Conservation (phyloP, 2,888 invertebrate species). For the Lasioglossum vierecki region DNA sequence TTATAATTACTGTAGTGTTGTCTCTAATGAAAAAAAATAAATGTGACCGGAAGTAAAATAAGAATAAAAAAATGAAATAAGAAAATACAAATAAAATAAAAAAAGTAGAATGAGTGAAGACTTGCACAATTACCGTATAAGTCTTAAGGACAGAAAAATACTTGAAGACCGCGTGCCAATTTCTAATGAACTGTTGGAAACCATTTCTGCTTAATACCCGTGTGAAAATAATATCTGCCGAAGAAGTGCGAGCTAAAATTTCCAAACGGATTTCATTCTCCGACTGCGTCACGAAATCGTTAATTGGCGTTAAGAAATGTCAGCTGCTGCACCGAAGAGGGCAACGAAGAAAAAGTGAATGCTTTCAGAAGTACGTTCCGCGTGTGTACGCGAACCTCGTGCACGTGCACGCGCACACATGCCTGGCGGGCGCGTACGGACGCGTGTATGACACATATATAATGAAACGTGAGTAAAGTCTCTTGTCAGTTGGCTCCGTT, state of each 20-base stretch:
- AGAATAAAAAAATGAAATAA: too few relatives aligned
- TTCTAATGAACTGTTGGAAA: neutral
- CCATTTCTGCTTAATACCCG: neutral
- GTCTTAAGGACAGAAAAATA: neutral
- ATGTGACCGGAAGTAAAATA: too few relatives aligned
- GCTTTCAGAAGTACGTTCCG: slow-evolving; percentile 19
- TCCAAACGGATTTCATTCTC: slow-evolving; percentile 17
- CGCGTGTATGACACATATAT: slow-evolving; percentile 29
- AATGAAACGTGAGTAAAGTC: slow-evolving; percentile 50
- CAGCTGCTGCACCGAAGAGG: neutral
- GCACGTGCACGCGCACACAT: neutral
- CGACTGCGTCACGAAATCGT: slow-evolving; percentile 61
- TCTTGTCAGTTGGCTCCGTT: slow-evolving; percentile 71
- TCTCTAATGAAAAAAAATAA: too few relatives aligned
- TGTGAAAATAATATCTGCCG: neutral
- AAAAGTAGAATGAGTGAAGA: too few relatives aligned
- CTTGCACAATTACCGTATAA: too few relatives aligned
- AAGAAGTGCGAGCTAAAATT: neutral
- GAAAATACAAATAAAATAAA: too few relatives aligned
- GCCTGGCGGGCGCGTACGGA: neutral
- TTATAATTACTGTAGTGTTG: too few relatives aligned
- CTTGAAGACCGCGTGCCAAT: neutral
- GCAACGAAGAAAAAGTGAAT: slow-evolving; percentile 48
- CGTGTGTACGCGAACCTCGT: neutral
- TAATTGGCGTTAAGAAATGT: slow-evolving; percentile 67